phyloP scores from a whole-genome alignment of 2,113 vertebrate species.

The Anarhynchus alexandrinus region DNA sequence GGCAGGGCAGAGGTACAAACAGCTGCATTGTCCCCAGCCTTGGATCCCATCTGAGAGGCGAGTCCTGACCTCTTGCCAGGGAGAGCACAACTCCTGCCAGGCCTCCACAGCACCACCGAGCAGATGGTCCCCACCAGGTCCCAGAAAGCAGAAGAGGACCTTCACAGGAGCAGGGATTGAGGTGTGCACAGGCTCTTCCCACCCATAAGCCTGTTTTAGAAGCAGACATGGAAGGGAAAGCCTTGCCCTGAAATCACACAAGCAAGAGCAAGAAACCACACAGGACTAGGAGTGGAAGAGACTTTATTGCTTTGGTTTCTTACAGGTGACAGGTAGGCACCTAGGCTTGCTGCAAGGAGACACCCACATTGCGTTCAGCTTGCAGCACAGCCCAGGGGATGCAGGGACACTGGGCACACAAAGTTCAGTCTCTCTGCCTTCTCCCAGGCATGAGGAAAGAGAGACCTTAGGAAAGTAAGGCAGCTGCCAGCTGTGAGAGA shows the following conservation, averaged over 20 bases:
- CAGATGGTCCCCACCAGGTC: background rate
- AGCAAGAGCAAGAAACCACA: background rate
- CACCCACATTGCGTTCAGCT: background rate
- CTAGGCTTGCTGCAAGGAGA: background rate
- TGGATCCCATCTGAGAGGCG: background rate
- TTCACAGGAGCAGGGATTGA: background rate
- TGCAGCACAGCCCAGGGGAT: background rate
- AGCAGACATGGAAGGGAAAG: background rate
- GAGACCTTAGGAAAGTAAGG: background rate
- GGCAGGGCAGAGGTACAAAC: background rate
- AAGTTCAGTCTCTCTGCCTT: background rate
- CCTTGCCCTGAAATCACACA: background rate
- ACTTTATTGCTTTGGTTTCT: constrained; percentile 60
- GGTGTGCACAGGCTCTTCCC: background rate
- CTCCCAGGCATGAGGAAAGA: background rate
- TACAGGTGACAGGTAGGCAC: background rate
- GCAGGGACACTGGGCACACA: background rate
- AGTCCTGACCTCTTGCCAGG: background rate
- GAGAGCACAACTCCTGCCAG: background rate
- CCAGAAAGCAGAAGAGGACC: background rate
- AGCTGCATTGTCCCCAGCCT: background rate
- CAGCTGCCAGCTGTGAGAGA: background rate
- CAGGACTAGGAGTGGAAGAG: background rate
- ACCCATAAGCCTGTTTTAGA: background rate
- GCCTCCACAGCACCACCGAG: background rate